Evolutionary conservation across 1,140 invertebrate species (phyloP), one percentile per base, ranked within the genome.

Genomic region (Babylonia areolata): DNA sequence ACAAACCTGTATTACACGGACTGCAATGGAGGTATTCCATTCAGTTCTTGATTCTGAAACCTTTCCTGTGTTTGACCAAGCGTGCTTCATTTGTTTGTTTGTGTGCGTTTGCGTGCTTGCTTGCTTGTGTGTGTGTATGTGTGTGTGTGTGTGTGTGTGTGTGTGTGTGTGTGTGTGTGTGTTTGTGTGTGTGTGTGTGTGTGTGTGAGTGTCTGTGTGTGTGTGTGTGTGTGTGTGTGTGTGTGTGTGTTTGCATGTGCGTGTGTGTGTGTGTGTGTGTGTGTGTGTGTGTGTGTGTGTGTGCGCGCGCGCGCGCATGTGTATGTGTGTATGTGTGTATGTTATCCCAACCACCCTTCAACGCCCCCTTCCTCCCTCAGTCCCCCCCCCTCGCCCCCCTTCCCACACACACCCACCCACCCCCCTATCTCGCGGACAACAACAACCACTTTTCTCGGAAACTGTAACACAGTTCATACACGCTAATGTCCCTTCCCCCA

Each of bases 241-340:
- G 58, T 64, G 20, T 28, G 58, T 64, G 58, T 28, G 58, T 28
- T 3, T 17, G 58, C 23, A 20, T 64, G 58, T 64, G 58, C 23
- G 58, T 64, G 58, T 64, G 58, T 64, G 58, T 64, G 58, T 64
- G 58, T 64, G 58, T 64, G 58, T 64, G 58, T 64, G 58, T 64
- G 58, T 64, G 58, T 64, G 58, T 64, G 58, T 64, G 58, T 64
- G 58, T 64, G 58, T 64, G 58, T 64, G 58, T 64, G 58, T 28
- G 58, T 64, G 58, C 23, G 58, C 23, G 58, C 58, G 58, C 23
- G 58, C 23, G 58, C 23, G 58, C 23, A 20, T 28, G 58, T 64
- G 58, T 64, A 20, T 28, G 58, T 64, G 58, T 64, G 58, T 28
- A 20, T 28, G 58, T 64, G 58, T 28, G 58, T 20, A 20, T 23